Base-by-base conservation (phyloP, 2,113 vertebrate genomes). In the Heliornis fulica region DNA sequence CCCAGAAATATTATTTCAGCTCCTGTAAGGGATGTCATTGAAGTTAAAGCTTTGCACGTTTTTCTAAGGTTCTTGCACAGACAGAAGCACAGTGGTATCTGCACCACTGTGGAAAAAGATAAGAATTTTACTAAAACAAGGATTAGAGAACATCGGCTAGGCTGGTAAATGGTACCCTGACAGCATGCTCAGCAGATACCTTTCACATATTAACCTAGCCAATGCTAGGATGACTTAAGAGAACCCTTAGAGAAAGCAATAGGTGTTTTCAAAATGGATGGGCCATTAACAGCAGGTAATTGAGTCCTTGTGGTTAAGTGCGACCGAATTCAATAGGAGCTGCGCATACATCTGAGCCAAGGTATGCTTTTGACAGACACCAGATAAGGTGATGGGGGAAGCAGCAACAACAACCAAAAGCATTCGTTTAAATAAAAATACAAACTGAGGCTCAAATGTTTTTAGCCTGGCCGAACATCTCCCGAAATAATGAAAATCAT, bases 191-290 rank as follows among this genome's bases (percentile, higher is more conserved):
- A 51, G 46, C 75, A 95, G 91, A 70, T 23, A 25, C 11, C 60
- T 91, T 40, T 74, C 43, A 65, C 77, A 76, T 79, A 79, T 32
- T 66, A 89, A 74, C 21, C 41, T 81, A 61, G 71, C 86, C 93
- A 94, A 85, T 93, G 70, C 21, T 7, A 63, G 68, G 32, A 88
- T 92, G 54, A 94, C 50, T 95, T 96, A 96, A 63, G 90, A 86
- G 85, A 86, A 66, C 70, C 61, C 56, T 88, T 77, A 46, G 71
- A 66, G 82, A 88, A 91, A 96, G 59, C 59, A 86, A 74, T 46
- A 95, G 78, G 66, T 83, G 32, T 94, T 97, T 96, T 74, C 70
- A 86, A 31, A 94, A 95, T 59, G 56, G 46, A 95, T 92, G 75
- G 71, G 75, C 75, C 71, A 77, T 95, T 95, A 91, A 70, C 12